Conservation (phyloP, 2,113 vertebrate genomes). For the Psittacus erithacus region DNA sequence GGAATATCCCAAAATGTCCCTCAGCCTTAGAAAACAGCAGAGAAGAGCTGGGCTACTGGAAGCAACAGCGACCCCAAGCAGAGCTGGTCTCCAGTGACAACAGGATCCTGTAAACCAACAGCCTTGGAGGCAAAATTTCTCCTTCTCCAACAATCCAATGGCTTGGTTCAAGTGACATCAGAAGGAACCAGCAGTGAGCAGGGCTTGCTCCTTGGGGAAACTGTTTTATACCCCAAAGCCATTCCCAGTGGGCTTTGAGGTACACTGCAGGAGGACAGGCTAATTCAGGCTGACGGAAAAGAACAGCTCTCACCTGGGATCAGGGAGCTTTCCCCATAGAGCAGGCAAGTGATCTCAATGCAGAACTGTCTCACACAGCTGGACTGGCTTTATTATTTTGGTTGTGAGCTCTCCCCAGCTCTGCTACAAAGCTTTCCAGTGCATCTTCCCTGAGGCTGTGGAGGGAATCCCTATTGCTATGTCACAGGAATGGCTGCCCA, state of each 20-base stretch:
- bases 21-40: background rate
- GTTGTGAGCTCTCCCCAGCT: slow-evolving; percentile 26
- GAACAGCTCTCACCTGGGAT: background rate
- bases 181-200: background rate
- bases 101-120: background rate
- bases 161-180: background rate
- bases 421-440: slow-evolving; percentile 44
- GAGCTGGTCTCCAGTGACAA: background rate
- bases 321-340: background rate
- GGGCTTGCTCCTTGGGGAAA: background rate
- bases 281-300: background rate
- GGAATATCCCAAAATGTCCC: background rate
- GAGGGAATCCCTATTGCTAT: background rate
- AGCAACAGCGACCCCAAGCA: background rate
- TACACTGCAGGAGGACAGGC: background rate
- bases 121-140: background rate
- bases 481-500: background rate
- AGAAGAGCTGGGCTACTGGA: background rate
- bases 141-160: background rate
- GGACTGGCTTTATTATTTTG: slow-evolving; percentile 37
- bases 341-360: background rate
- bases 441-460: slow-evolving; percentile 28
- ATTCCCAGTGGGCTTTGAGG: background rate
- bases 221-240: background rate
- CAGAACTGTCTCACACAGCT: slow-evolving; percentile 6